Conservation (phyloP, 2,113 vertebrate species). For the Oncorhynchus gorbuscha region DNA sequence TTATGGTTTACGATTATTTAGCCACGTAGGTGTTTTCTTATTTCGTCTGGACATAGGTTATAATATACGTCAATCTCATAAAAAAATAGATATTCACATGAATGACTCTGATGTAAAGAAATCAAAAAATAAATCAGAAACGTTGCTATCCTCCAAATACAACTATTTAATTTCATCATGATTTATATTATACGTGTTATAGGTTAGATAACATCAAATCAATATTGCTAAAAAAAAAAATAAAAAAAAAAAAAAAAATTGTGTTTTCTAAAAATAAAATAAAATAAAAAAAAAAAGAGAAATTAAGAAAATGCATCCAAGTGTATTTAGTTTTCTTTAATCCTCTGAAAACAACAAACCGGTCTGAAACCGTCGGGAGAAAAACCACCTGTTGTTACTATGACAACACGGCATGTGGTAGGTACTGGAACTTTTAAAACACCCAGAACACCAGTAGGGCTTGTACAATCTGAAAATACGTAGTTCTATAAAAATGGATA, state of each 20-base stretch:
- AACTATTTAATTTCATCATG: conserved; percentile 50
- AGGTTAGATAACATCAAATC: conserved; percentile 56
- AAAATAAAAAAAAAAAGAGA: conserved; percentile 57
- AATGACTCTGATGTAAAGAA: conserved; percentile 64
- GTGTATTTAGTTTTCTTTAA: conserved; percentile 15
- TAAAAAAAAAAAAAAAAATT: conserved; percentile 50
- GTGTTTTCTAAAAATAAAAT: conserved; percentile 57
- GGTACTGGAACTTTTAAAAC: conserved; percentile 80
- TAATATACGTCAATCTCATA: conserved; percentile 70
- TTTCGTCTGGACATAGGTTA: conserved; percentile 72
- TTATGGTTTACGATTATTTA: conserved; percentile 54
- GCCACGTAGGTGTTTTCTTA: conserved; percentile 32
- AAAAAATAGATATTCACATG: conserved; percentile 76
- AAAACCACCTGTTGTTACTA: conserved; percentile 60
- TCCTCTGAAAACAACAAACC: conserved; percentile 68
- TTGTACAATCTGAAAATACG: conserved; percentile 86
- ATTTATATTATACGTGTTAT: conserved; percentile 39
- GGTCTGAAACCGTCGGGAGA: conserved; percentile 36
- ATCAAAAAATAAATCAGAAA: conserved; percentile 54
- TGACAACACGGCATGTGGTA: conserved; percentile 52
- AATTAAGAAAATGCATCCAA: conserved; percentile 60
- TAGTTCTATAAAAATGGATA: conserved; percentile 84
- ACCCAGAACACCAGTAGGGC: conserved; percentile 86
- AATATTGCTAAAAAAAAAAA: conserved; percentile 60
- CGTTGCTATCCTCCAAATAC: neutral